Evolutionary conservation across 2,888 invertebrate genomes (phyloP), one percentile per base, ranked within the genome.

Genomic region (Crossocerus cetratus): DNA sequence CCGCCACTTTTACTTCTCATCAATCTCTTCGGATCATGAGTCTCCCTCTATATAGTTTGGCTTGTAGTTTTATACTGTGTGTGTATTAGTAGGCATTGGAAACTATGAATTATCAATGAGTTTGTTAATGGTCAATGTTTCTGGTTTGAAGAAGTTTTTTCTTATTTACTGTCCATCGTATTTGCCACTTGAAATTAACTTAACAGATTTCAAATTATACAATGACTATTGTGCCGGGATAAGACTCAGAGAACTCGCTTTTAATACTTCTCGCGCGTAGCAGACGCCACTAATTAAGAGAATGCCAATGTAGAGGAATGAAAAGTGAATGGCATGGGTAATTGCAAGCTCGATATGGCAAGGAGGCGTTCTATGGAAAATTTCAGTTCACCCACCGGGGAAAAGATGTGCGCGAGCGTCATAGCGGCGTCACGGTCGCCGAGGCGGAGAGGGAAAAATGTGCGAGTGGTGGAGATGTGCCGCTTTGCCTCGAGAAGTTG

Each of bases 401-500:
- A 55, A 32, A 2, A 55, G 55, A 55, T 2, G 49, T 16, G 16
- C 13, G 49, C 32, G 49, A 49, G 16, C 2, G 49, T 11, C 8
- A 14, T n/a, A 49, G 1, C 14, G 8, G 49, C 49, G 55, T 55
- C 22, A 55, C 20, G 55, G 14, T 55, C 22, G 55, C 16, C 49
- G 49, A 49, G 18, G 20, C 55, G 14, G 55, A 55, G 55, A 21
- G 55, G 22, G 22, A 55, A 55, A 22, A 55, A 55, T 21, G 20
- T 16, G 20, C 14, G 8, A 0, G 16, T 13, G 44, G 23, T 44
- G 43, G 8, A 16, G 32, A 32, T 32, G 23, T 32, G 23, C 23
- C 3, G 23, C 59, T 18, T 18, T 16, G 32, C 20, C 8, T 23
- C 72, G 75, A 81, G 81, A 80, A 63, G 69, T 70, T 84, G 85